Percentiles rank a stretch among this genome's conserved stretches.
These are phyloP conservation scores for Ceratosolen fusciceps DNA, from an alignment of 1,140 invertebrate species.

Conservation along the genomic window DNA sequence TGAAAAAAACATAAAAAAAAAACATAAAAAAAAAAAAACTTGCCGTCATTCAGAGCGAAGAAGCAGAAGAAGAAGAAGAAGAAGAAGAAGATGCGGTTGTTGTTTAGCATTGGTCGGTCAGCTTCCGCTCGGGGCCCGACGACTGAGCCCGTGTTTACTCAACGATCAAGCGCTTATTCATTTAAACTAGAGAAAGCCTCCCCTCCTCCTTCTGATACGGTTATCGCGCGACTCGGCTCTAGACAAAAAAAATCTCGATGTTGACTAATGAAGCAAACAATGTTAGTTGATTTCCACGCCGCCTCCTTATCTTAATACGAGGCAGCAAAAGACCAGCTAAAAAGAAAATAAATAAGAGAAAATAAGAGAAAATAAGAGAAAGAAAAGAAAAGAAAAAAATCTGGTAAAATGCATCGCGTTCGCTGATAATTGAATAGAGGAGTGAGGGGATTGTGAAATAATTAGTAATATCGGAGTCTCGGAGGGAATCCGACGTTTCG, in stretches of 20 bases:
- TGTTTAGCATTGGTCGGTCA: constrained; percentile 58
- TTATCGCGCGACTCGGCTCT: constrained; percentile 11
- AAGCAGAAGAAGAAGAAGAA: no score
- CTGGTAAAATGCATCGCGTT: no score
- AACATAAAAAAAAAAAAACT: no score
- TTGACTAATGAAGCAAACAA: constrained; percentile 39
- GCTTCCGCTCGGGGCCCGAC: constrained; percentile 43
- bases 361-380: no score
- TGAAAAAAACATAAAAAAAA: no score
- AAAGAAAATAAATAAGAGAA: background rate
- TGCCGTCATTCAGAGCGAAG: constrained; percentile 55
- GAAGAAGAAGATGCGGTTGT: no score
- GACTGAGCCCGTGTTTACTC: constrained; percentile 22
- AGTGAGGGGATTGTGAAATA: no score
- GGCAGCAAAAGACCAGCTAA: background rate
- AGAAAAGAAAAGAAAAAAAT: no score
- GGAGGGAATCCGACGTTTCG: no score
- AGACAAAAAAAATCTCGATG: constrained; percentile 18
- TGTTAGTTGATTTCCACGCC: constrained; percentile 27
- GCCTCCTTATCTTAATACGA: background rate
- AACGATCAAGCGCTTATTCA: constrained; percentile 29
- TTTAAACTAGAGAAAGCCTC: background rate
- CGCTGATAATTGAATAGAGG: no score
- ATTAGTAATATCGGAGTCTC: no score
- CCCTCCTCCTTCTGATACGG: constrained; percentile 7